These are phyloP conservation scores for Unio pictorum DNA, from an alignment of 2,888 invertebrate species.

Conservation along the genomic window DNA sequence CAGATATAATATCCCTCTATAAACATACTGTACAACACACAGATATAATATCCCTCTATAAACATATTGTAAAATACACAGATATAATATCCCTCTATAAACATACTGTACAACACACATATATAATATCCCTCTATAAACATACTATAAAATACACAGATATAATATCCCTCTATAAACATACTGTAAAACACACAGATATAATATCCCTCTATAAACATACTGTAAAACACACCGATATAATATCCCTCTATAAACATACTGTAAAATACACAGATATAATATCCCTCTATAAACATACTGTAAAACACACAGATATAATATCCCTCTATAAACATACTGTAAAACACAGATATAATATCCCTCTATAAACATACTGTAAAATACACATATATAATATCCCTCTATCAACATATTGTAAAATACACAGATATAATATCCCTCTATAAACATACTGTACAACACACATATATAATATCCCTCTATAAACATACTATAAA, in stretches of 20 bases:
- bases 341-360: background rate
- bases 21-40: constrained; percentile 16
- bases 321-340: background rate
- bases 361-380: constrained; percentile 14
- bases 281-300: background rate
- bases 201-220: too few species aligned
- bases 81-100: too few species aligned
- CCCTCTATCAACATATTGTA: background rate
- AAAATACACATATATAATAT: background rate
- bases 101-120: background rate
- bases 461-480: background rate
- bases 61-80: too few species aligned
- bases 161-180: background rate
- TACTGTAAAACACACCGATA: background rate
- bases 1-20: background rate
- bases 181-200: too few species aligned
- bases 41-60: background rate
- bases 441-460: constrained; percentile 14
- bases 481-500: background rate
- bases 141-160: constrained; percentile 16
- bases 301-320: too few species aligned
- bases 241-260: background rate
- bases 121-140: background rate
- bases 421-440: background rate
- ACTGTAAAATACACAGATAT: constrained; percentile 14